Evolutionary conservation across 2,113 vertebrate species (phyloP), one percentile per base, ranked within the genome.

Genomic region (Prochilodus magdalenae): DNA sequence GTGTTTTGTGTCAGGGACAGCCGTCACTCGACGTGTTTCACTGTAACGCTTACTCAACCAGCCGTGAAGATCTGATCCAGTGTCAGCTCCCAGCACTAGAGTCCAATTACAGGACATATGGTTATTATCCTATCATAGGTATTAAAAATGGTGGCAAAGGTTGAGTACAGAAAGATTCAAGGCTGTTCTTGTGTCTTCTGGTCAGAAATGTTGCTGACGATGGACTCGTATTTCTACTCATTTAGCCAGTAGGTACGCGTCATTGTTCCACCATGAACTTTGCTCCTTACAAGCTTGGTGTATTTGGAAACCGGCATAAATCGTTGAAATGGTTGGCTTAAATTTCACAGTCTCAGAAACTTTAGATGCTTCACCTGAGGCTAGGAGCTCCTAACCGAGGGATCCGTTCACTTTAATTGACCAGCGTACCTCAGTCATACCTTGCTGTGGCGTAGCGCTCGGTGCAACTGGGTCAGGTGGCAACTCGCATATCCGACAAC

Each of bases 381-480:
- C 24, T 30, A 71, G 47, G 20, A 70, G 66, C 20, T 44, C 11
- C 20, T 24, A 70, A 36, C 33, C 40, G 18, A 72, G 87, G 83
- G 66, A 53, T 82, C 81, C 2, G 40, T 73, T 76, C 72, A 80
- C 80, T 47, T 84, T 85, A 77, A 83, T 76, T 59, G 36, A 72
- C 33, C 24, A 3, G 33, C 81, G 87, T 89, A 84, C 84, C 78
- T 5, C 51, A 51, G 89, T 89, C 82, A 0, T 80, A 65, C n/a
- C 62, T 83, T 80, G n/a, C n/a, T n/a, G 70, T 89, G 84, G 70
- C 81, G 86, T 92, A 87, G 90, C 88, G 88, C 85, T 88, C 77
- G 74, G 66, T 67, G 84, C 2, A 89, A 87, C 85, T 81, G 81
- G 84, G 88, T 87, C 90, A 87, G 80, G 24, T 33, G 63, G 63